A percentile compares a stretch with the other conserved stretches of the same genome.
Conservation (phyloP, 2,113 vertebrate genomes). For the Canis aureus region DNA sequence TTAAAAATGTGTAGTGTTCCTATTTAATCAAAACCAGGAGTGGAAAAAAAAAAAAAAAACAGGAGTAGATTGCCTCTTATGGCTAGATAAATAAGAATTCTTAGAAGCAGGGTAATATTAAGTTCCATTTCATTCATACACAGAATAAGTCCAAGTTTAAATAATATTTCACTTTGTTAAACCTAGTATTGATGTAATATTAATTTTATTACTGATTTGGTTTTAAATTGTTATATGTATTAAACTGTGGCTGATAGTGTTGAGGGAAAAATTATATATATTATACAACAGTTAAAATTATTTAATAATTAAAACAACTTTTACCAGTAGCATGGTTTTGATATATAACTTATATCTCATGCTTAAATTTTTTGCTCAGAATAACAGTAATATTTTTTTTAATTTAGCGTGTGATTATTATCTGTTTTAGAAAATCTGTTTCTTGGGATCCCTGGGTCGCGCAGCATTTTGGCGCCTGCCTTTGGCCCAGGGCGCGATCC, state of each 20-base stretch:
- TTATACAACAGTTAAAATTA: conserved; percentile 22
- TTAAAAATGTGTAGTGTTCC: not conserved
- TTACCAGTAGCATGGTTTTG: not conserved
- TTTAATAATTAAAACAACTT: not conserved
- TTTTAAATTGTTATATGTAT: not conserved
- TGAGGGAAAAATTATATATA: not conserved
- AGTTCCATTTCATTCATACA: conserved; percentile 5
- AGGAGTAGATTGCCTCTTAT: not conserved
- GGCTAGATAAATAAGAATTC: not conserved
- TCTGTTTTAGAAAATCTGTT: not conserved
- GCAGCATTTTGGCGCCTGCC: no score
- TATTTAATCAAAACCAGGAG: conserved; percentile 29
- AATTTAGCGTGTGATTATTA: not conserved
- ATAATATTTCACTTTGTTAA: conserved; percentile 25
- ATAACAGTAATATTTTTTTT: not conserved
- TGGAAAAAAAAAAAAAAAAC: no score
- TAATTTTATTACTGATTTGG: conserved; percentile 20
- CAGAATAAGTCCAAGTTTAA: conserved; percentile 33
- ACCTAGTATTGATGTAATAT: not conserved
- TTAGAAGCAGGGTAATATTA: not conserved
- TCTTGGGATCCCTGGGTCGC: no score
- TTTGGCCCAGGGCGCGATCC: no score
- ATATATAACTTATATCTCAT: not conserved
- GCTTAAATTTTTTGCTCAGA: conserved; percentile 36
- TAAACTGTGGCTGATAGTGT: not conserved